A percentile compares a stretch with the other conserved stretches of the same genome.
These are phyloP conservation scores for Lochmaea crataegi DNA, from an alignment of 2,888 invertebrate genomes.

Conservation along the genomic window DNA sequence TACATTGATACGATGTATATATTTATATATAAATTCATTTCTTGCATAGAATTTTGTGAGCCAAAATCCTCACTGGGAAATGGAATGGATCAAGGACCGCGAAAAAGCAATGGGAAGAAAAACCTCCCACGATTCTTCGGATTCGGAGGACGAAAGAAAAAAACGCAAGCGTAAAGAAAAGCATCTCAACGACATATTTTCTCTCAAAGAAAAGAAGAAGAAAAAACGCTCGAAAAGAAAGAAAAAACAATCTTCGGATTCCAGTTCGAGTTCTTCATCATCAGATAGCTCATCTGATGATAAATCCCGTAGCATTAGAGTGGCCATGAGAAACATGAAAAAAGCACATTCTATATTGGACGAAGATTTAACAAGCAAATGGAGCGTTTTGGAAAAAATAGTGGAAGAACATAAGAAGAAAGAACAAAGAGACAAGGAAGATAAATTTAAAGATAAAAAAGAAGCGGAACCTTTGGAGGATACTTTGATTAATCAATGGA, in stretches of 20 bases:
- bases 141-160: constrained; percentile 48
- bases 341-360: constrained; percentile 66
- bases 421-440: constrained; percentile 45
- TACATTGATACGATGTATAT: too few species aligned
- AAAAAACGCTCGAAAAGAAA: constrained; percentile 65
- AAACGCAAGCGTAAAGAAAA: constrained; percentile 54
- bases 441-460: constrained; percentile 34
- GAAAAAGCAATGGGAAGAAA: constrained; percentile 64
- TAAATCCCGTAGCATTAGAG: constrained; percentile 72
- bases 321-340: constrained; percentile 73
- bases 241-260: constrained; percentile 59
- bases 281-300: constrained; percentile 64
- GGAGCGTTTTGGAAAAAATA: constrained; percentile 64
- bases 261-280: constrained; percentile 65
- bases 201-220: constrained; percentile 68
- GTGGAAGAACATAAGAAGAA: constrained; percentile 67
- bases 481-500: constrained; percentile 66
- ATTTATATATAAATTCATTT: constrained; percentile 3
- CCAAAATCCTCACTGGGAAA: constrained; percentile 89
- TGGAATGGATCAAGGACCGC: constrained; percentile 86
- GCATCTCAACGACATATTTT: constrained; percentile 45
- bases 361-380: constrained; percentile 64
- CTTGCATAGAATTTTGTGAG: constrained; percentile 78
- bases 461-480: constrained; percentile 50
- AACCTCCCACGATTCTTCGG: constrained; percentile 46